phyloP scores from a whole-genome alignment of 1,140 invertebrate species.

The Lepidurus arcticus region DNA sequence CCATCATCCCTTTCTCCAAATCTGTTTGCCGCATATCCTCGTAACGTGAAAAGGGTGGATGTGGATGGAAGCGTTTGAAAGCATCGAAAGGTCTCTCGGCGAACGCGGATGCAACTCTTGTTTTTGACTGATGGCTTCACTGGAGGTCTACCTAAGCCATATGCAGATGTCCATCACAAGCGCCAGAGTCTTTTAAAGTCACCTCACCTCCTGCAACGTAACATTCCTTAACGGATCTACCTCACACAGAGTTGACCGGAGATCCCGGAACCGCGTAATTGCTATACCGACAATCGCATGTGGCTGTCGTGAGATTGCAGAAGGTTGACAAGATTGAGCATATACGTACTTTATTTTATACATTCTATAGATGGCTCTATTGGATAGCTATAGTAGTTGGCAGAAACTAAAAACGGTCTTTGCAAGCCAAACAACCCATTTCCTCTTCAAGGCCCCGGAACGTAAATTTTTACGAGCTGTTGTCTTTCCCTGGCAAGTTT shows the following conservation, averaged over 20 bases:
- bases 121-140: conserved; percentile 10
- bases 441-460: background rate
- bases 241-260: background rate
- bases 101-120: background rate
- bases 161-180: background rate
- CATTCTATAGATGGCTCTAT: background rate
- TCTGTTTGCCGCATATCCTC: no score
- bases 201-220: background rate
- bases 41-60: no score
- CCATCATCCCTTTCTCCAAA: no score
- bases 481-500: background rate
- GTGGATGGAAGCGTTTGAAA: no score
- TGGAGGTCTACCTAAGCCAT: background rate
- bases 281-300: background rate
- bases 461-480: background rate
- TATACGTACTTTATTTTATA: background rate
- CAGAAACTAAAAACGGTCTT: background rate
- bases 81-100: background rate
- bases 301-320: background rate
- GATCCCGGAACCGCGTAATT: background rate
- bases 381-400: background rate
- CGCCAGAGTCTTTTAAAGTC: background rate
- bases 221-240: background rate
- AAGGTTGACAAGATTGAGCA: background rate
- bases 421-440: background rate